These are phyloP conservation scores for Muricea muricata DNA, from an alignment of 92 coral and sea anemone species.

Conservation along the genomic window DNA sequence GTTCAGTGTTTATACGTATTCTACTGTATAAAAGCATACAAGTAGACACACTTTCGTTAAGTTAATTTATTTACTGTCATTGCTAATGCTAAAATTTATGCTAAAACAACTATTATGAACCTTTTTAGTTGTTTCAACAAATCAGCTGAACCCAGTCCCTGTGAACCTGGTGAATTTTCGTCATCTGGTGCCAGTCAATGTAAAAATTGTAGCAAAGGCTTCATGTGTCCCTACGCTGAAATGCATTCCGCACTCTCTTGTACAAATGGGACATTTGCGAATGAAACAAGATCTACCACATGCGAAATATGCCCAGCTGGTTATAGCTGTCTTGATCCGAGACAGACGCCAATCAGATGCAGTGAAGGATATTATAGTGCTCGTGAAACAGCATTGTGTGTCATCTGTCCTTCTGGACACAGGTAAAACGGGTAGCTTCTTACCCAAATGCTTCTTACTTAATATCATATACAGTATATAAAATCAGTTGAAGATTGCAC, in stretches of 20 bases:
- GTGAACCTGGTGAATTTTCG: conserved; percentile 74
- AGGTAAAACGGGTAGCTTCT: too few species aligned
- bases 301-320: conserved; percentile 83
- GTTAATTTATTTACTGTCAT: too few species aligned
- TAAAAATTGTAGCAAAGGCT: conserved; percentile 69
- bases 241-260: conserved; percentile 73
- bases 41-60: not conserved
- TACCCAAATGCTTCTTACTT: too few species aligned
- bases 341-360: conserved; percentile 43
- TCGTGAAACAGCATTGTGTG: conserved; percentile 29
- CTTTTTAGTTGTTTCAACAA: conserved; percentile 65
- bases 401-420: conserved; percentile 43
- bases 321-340: conserved; percentile 68
- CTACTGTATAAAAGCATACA: too few species aligned
- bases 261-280: conserved; percentile 64
- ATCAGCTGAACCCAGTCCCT: conserved; percentile 72
- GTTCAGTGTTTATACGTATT: too few species aligned
- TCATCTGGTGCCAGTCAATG: conserved; percentile 67
- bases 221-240: conserved; percentile 67
- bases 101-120: not conserved
- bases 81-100: not conserved
- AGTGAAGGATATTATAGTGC: conserved; percentile 54
- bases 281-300: conserved; percentile 40
- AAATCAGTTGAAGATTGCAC: too few species aligned
- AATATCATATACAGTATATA: too few species aligned